Percentiles rank a stretch among this genome's conserved stretches.
These are phyloP conservation scores for Ceratitis capitata DNA, from an alignment of 1,140 invertebrate genomes.

Conservation along the genomic window DNA sequence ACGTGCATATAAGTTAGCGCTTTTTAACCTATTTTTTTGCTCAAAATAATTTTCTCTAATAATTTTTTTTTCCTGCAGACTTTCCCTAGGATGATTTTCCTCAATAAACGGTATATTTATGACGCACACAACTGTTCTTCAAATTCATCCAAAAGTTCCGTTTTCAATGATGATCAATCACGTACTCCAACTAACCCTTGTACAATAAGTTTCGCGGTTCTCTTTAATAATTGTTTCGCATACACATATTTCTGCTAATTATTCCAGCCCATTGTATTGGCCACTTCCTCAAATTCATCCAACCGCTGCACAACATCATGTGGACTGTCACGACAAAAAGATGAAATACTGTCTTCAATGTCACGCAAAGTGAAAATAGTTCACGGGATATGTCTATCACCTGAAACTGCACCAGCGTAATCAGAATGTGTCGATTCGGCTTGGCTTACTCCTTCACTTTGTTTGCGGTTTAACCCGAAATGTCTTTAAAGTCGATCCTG, in stretches of 20 bases:
- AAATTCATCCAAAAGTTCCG: background rate
- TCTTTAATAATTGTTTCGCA: background rate
- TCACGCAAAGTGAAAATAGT: constrained; percentile 38
- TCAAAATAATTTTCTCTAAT: constrained; percentile 1
- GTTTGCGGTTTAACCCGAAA: background rate
- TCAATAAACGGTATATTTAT: background rate
- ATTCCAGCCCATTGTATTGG: background rate
- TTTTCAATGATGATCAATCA: background rate
- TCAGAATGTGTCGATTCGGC: background rate
- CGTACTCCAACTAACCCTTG: background rate
- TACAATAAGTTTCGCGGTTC: background rate
- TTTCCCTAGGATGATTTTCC: background rate
- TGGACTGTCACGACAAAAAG: constrained; percentile 32
- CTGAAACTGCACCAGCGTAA: background rate
- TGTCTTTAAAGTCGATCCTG: background rate
- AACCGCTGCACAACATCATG: constrained; percentile 40
- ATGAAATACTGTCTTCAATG: constrained; percentile 40
- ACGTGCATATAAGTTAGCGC: too few species aligned
- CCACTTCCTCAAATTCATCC: constrained; percentile 43
- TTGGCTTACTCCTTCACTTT: background rate
- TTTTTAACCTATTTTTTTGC: too few species aligned
- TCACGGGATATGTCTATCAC: background rate
- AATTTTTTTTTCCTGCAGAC: background rate
- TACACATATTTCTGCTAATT: background rate
- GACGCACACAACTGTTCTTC: background rate